These are phyloP conservation scores for Pseudoatta argentina DNA, from an alignment of 1,140 invertebrate genomes.

Conservation along the genomic window DNA sequence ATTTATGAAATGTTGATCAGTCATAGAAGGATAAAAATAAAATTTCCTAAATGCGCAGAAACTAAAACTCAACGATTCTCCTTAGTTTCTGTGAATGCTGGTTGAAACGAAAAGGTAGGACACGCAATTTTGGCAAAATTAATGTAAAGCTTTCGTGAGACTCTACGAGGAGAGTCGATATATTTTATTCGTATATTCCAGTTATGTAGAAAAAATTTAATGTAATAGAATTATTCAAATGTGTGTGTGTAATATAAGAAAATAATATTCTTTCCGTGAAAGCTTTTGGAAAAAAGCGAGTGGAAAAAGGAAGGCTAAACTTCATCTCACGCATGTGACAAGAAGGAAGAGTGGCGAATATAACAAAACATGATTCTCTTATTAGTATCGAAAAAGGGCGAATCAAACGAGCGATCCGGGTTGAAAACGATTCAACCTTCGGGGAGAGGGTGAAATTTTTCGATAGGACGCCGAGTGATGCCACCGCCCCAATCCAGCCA, in stretches of 20 bases:
- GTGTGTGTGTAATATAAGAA: neutral
- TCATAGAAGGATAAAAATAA: neutral
- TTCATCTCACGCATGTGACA: neutral
- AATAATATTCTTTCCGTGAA: neutral
- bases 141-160: conserved; percentile 74
- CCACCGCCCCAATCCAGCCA: conserved; percentile 60
- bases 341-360: conserved; percentile 4
- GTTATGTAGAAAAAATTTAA: neutral
- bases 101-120: conserved; percentile 31
- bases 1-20: neutral
- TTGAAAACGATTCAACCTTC: conserved; percentile 66
- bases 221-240: neutral
- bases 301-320: neutral
- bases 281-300: neutral
- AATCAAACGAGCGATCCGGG: conserved; percentile 36
- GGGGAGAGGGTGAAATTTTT: conserved; percentile 74
- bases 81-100: neutral
- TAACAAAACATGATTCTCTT: neutral
- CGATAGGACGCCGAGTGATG: conserved; percentile 73
- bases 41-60: neutral
- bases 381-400: conserved; percentile 41
- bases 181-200: neutral
- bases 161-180: conserved; percentile 5
- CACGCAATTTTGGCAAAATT: conserved; percentile 59
- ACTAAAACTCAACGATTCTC: conserved; percentile 17